A percentile compares a stretch with the other conserved stretches of the same genome.
Conservation (phyloP, 2,797 vertebrate species). For the Acanthornis magna region DNA sequence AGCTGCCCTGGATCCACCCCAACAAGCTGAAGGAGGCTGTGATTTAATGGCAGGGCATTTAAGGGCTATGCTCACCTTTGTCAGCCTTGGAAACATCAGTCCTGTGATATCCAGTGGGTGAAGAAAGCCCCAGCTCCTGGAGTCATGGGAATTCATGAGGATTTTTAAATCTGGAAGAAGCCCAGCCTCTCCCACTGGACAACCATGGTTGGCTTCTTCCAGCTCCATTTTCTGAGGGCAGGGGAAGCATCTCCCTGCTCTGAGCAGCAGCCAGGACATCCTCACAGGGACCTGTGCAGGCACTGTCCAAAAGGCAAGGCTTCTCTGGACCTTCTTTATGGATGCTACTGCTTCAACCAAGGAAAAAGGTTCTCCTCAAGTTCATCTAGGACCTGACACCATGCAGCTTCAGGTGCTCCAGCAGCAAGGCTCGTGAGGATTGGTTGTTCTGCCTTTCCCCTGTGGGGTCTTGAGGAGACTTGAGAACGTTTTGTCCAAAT, state of each 20-base stretch:
- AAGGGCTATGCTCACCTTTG: background rate
- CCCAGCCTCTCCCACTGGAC: background rate
- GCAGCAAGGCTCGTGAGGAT: background rate
- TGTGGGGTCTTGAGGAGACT: background rate
- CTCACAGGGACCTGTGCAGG: background rate
- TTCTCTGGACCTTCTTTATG: background rate
- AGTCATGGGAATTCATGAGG: background rate
- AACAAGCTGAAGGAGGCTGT: background rate
- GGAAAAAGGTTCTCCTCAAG: background rate
- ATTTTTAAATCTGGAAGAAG: background rate
- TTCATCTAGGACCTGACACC: background rate
- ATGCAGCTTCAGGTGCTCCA: background rate
- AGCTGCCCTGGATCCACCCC: background rate
- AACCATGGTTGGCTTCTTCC: background rate
- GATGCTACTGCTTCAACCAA: background rate
- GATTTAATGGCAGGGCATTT: background rate
- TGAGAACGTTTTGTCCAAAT: background rate
- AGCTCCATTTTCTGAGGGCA: background rate
- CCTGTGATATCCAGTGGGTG: background rate
- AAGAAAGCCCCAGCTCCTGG: background rate
- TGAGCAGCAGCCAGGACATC: background rate
- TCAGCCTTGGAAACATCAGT: background rate
- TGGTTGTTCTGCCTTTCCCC: background rate
- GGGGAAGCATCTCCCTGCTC: background rate
- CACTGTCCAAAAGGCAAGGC: background rate